Evolutionary conservation across 1,140 invertebrate species (phyloP).

Genomic region (Drosophila teissieri): DNA sequence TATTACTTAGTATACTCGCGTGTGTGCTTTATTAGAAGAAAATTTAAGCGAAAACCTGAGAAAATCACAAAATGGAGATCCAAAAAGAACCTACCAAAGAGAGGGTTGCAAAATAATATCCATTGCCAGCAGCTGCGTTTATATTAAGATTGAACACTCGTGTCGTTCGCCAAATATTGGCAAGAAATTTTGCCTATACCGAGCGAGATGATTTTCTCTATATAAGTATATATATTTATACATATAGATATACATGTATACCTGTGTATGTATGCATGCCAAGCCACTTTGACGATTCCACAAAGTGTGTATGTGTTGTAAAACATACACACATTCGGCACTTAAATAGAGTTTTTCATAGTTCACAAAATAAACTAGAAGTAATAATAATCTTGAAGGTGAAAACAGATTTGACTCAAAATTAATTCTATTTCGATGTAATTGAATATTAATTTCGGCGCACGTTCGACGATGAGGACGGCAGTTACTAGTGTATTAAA

Average conservation of each 20-base stretch:
- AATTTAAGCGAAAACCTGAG: conserved; percentile 22
- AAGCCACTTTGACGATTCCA: conserved; percentile 62
- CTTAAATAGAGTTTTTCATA: conserved; percentile 11
- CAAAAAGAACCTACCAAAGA: not conserved
- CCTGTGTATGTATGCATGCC: conserved; percentile 21
- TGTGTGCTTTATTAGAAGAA: not conserved
- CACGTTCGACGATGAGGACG: conserved; percentile 64
- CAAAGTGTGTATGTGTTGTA: conserved; percentile 47
- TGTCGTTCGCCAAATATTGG: not conserved
- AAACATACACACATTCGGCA: conserved; percentile 28
- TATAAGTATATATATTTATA: conserved; percentile 16
- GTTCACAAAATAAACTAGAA: conserved; percentile 1
- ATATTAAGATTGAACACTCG: not conserved
- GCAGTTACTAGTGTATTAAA: conserved; percentile 58
- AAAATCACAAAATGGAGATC: conserved; percentile 46
- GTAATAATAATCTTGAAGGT: not conserved
- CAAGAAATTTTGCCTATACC: conserved; percentile 5
- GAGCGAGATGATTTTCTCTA: conserved; percentile 23
- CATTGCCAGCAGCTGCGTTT: not conserved
- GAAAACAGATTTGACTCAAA: not conserved
- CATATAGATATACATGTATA: not conserved
- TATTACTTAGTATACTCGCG: conserved; percentile 20
- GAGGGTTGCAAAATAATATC: not conserved
- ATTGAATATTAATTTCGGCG: conserved; percentile 29
- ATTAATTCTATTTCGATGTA: conserved; percentile 45